A percentile compares a stretch with the other conserved stretches of the same genome.
Evolutionary conservation across 2,113 vertebrate species (phyloP).

Genomic region (Pteronura brasiliensis): DNA sequence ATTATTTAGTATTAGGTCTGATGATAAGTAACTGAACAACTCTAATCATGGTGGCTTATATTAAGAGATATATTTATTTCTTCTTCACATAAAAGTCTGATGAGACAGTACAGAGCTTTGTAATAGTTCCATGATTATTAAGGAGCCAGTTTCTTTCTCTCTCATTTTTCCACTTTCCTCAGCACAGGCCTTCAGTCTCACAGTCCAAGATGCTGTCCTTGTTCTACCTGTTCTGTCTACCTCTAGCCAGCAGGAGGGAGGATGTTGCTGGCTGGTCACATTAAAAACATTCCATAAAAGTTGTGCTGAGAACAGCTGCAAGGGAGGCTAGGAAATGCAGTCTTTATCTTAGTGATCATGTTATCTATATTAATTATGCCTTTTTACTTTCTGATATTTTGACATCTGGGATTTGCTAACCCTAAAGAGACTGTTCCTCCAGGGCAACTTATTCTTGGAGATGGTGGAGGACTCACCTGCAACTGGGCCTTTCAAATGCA

Average conservation of each 20-base stretch:
- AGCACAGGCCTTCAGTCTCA: neutral
- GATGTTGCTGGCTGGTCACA: neutral
- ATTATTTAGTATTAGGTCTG: neutral
- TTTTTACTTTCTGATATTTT: constrained; percentile 6
- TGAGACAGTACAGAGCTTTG: neutral
- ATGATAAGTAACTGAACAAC: neutral
- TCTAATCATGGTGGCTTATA: neutral
- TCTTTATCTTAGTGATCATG: neutral
- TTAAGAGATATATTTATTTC: neutral
- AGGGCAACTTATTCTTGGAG: neutral
- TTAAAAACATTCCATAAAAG: neutral
- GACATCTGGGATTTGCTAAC: neutral
- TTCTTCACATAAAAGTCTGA: neutral
- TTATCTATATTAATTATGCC: neutral
- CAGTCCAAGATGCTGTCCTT: neutral
- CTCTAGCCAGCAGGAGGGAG: neutral
- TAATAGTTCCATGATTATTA: neutral
- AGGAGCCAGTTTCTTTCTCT: neutral
- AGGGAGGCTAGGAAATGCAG: neutral
- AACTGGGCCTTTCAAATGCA: neutral
- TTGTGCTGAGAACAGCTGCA: neutral
- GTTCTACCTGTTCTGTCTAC: neutral
- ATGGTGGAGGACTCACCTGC: neutral
- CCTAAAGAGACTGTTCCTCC: neutral
- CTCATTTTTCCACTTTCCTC: neutral